Conservation (phyloP, 2,113 vertebrate genomes). For the Rhinopomastus cyanomelas region DNA sequence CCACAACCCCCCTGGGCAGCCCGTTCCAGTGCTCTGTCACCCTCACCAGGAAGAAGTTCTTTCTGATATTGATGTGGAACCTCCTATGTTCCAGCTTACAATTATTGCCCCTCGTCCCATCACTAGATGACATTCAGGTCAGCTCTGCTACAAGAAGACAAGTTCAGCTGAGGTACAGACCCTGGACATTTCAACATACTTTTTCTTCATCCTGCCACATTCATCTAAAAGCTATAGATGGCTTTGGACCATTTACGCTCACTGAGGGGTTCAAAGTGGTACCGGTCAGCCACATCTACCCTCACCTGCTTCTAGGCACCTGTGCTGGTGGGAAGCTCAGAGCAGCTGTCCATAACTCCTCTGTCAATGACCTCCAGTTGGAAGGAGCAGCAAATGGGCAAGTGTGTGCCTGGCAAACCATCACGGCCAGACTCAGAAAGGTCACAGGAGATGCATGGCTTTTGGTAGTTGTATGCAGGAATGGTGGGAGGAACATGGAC, state of each 20-base stretch:
- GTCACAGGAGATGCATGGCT: not conserved
- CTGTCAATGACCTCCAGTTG: slow-evolving; percentile 39
- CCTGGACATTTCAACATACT: not conserved
- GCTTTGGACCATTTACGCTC: not conserved
- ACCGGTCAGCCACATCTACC: not conserved
- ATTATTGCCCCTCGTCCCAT: too few relatives aligned
- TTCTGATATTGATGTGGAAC: too few relatives aligned
- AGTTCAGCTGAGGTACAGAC: not conserved
- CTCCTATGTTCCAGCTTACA: too few relatives aligned
- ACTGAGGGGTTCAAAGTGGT: not conserved
- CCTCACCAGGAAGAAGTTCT: too few relatives aligned
- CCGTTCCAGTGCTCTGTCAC: too few relatives aligned
- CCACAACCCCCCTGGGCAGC: too few relatives aligned
- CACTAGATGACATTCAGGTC: not conserved
- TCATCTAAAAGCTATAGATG: not conserved
- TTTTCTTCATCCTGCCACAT: not conserved
- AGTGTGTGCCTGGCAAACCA: not conserved
- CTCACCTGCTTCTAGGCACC: not conserved
- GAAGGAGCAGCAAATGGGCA: slow-evolving; percentile 10
- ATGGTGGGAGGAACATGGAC: not conserved
- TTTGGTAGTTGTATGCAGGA: not conserved
- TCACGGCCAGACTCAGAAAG: not conserved
- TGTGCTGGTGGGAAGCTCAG: not conserved
- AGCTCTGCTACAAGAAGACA: not conserved
- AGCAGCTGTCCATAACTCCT: not conserved